phyloP scores from a whole-genome alignment of 1,140 invertebrate genomes.

The Drosophila navojoa region DNA sequence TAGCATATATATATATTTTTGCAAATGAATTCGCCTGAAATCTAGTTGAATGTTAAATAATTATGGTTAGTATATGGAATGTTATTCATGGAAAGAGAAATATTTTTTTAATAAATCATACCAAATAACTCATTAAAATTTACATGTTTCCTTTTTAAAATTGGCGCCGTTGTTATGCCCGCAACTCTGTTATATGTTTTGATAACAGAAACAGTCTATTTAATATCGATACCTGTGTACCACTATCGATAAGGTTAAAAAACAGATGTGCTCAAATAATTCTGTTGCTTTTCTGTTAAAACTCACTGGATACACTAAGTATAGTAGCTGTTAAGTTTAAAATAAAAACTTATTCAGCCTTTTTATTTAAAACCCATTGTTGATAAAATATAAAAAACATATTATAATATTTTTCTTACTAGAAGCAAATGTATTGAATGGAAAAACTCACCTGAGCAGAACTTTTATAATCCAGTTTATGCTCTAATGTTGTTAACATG shows the following conservation, averaged over 20 bases:
- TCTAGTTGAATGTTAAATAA: slow-evolving; percentile 68
- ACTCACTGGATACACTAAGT: neutral
- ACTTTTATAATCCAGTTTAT: neutral
- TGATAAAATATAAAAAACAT: neutral
- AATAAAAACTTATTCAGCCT: neutral
- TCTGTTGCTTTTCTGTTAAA: neutral
- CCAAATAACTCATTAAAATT: slow-evolving; percentile 13
- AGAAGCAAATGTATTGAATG: neutral
- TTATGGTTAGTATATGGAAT: slow-evolving; percentile 64
- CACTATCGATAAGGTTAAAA: neutral
- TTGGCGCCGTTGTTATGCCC: neutral
- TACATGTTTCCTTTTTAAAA: neutral
- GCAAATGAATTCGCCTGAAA: slow-evolving; percentile 52
- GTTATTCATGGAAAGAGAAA: slow-evolving; percentile 77
- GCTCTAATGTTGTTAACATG: slow-evolving; percentile 29
- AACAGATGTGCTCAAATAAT: slow-evolving; percentile 1
- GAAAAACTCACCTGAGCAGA: neutral
- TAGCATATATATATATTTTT: slow-evolving; percentile 36
- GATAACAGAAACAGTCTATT: neutral
- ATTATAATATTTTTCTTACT: neutral
- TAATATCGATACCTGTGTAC: slow-evolving; percentile 1
- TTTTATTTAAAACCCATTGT: neutral
- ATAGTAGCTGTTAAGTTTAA: slow-evolving; percentile 18
- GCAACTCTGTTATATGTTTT: neutral
- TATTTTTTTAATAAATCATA: slow-evolving; percentile 78